Evolutionary conservation across 2,113 vertebrate species (phyloP).

Genomic region (Craseonycteris thonglongyai): DNA sequence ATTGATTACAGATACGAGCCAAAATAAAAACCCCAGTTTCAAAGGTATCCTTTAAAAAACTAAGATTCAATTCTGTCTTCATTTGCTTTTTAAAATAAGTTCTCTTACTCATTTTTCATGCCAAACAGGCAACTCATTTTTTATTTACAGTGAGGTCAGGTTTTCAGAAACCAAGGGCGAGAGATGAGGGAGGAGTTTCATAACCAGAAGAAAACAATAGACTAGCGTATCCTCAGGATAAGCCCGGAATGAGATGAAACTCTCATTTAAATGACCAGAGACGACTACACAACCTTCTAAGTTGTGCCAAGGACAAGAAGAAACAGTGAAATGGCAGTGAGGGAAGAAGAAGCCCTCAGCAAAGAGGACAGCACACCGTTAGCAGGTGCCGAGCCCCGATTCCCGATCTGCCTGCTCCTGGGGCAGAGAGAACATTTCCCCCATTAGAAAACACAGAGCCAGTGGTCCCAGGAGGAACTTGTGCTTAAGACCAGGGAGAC

Average conservation of each 20-base stretch:
- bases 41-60: neutral
- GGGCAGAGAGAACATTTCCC: neutral
- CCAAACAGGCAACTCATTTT: neutral
- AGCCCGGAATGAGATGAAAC: neutral
- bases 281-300: neutral
- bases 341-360: accelerated
- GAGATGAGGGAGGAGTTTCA: neutral
- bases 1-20: neutral
- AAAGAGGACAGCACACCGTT: accelerated
- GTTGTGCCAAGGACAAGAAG: neutral
- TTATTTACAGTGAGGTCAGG: neutral
- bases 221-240: accelerated
- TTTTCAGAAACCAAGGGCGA: neutral
- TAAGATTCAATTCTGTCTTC: neutral
- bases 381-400: no score
- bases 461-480: neutral
- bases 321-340: no score
- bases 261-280: neutral
- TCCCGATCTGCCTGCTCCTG: neutral
- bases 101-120: neutral
- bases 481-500: neutral
- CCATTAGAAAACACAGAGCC: neutral
- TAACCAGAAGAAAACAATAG: neutral
- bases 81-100: neutral
- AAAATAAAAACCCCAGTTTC: neutral